Conservation (phyloP, 2,113 vertebrate species). For the Eptesicus fuscus region DNA sequence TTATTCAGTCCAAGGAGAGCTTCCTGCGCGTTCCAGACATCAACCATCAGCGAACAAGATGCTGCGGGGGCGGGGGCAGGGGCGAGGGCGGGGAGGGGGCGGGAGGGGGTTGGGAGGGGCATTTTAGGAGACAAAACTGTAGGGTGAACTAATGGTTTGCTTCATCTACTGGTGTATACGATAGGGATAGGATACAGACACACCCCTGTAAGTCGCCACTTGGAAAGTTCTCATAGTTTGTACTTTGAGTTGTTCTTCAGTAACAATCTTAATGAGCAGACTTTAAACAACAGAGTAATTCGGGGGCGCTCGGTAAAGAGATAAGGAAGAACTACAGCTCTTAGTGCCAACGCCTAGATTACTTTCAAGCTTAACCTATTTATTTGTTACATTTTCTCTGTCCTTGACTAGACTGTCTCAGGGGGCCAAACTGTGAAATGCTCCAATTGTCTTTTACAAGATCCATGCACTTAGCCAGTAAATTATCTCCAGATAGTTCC, state of each 20-base stretch:
- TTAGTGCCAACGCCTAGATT: not conserved
- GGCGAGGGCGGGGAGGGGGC: too few relatives aligned
- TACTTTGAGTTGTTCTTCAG: conserved; percentile 3
- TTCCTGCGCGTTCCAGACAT: not conserved
- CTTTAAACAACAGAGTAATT: conserved; percentile 34
- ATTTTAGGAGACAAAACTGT: not conserved
- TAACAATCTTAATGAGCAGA: not conserved
- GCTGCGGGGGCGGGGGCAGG: too few relatives aligned
- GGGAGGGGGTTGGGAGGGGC: too few relatives aligned
- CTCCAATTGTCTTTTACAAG: conserved; percentile 16
- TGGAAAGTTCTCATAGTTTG: not conserved
- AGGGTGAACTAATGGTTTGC: not conserved
- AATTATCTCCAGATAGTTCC: not conserved
- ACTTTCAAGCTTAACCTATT: conserved; percentile 11
- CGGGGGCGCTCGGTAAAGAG: not conserved
- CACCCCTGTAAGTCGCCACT: not conserved
- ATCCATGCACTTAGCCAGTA: not conserved
- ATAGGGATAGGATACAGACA: not conserved
- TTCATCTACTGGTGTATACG: not conserved
- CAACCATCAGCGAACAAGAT: too few relatives aligned
- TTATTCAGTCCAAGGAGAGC: not conserved
- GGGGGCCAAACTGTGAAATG: conserved; percentile 33
- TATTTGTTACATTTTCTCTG: conserved; percentile 35
- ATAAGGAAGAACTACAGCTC: not conserved
- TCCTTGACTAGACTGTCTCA: not conserved